Evolutionary conservation across 2,888 invertebrate species (phyloP).

Genomic region (Epirrhoe tristata): DNA sequence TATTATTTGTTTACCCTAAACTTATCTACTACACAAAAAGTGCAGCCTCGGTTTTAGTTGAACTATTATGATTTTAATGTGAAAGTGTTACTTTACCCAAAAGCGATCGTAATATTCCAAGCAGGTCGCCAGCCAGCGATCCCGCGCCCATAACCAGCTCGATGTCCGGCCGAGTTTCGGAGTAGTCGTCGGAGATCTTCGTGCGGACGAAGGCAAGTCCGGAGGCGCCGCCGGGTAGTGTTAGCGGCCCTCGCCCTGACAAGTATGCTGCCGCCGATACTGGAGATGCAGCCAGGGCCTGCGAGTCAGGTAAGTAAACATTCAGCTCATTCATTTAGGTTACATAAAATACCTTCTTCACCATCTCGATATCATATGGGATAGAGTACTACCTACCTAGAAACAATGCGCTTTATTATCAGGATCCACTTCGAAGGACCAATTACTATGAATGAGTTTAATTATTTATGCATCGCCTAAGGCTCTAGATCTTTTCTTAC

Average conservation of each 20-base stretch:
- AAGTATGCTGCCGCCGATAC: constrained; percentile 87
- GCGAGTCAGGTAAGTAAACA: constrained; percentile 2
- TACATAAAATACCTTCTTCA: too few relatives aligned
- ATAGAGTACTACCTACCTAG: too few relatives aligned
- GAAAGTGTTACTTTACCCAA: constrained; percentile 74
- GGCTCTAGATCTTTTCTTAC: neutral
- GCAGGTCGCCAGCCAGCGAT: constrained; percentile 89
- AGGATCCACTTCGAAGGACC: constrained; percentile 12
- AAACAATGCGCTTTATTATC: too few relatives aligned
- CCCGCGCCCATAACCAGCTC: constrained; percentile 93
- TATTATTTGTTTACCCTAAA: too few relatives aligned
- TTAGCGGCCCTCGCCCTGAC: constrained; percentile 88
- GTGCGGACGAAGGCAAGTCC: constrained; percentile 91
- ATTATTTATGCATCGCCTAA: neutral
- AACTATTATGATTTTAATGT: too few relatives aligned
- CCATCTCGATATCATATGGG: too few relatives aligned
- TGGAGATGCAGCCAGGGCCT: constrained; percentile 79
- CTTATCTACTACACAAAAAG: too few relatives aligned
- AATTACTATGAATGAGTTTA: constrained; percentile 2
- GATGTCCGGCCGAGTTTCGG: constrained; percentile 91
- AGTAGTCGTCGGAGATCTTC: constrained; percentile 83
- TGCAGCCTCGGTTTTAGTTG: too few relatives aligned
- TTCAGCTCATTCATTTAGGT: too few relatives aligned
- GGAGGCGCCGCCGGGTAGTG: constrained; percentile 91
- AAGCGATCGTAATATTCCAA: constrained; percentile 87